phyloP scores from a whole-genome alignment of 2,113 vertebrate genomes.

The Thinocorus orbignyianus region DNA sequence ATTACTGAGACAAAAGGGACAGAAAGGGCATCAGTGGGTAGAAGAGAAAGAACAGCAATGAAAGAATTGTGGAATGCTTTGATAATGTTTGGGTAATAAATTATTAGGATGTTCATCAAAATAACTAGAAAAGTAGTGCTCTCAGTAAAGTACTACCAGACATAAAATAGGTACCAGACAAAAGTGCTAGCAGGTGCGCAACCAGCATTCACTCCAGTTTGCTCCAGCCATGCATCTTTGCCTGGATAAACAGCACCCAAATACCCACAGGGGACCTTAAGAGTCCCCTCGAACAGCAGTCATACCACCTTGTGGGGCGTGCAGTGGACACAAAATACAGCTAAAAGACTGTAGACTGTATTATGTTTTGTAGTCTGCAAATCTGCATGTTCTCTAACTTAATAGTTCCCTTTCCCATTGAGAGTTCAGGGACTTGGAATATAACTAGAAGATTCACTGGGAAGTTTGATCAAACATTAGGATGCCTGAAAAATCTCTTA shows the following conservation, averaged over 20 bases:
- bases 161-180: neutral
- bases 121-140: neutral
- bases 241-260: neutral
- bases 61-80: constrained; percentile 9
- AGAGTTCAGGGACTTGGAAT: neutral
- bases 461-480: constrained; percentile 2
- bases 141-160: constrained; percentile 37
- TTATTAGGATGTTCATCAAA: neutral
- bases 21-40: neutral
- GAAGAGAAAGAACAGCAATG: neutral
- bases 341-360: neutral
- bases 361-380: neutral
- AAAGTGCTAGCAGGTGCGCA: constrained; percentile 30
- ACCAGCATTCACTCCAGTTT: neutral
- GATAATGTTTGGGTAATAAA: neutral
- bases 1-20: neutral
- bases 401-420: neutral
- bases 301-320: neutral
- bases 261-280: neutral
- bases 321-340: neutral
- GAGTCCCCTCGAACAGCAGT: neutral
- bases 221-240: neutral
- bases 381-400: neutral
- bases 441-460: neutral
- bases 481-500: neutral